These are phyloP conservation scores for Mustelus asterias DNA, from an alignment of 2,113 vertebrate species.

Conservation along the genomic window DNA sequence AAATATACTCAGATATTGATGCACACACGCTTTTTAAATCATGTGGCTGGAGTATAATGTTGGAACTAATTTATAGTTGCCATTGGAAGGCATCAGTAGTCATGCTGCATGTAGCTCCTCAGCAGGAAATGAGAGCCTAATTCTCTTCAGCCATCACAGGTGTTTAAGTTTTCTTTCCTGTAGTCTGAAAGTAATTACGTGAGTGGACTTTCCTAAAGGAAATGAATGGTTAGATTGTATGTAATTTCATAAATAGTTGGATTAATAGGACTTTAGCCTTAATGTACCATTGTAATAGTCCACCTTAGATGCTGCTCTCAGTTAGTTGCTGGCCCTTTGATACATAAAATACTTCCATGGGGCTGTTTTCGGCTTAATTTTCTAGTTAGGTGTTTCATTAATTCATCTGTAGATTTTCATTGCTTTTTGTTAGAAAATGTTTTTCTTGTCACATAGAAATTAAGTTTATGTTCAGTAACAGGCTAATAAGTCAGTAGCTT, in stretches of 20 bases:
- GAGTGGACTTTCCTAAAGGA: background rate
- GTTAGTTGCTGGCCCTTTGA: background rate
- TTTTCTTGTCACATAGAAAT: conserved; percentile 61
- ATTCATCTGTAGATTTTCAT: conserved; percentile 52
- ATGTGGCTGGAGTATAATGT: background rate
- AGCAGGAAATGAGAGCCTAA: background rate
- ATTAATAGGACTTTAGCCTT: conserved; percentile 2
- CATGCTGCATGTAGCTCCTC: background rate
- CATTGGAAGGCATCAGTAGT: background rate
- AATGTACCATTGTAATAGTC: conserved; percentile 56
- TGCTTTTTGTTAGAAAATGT: conserved; percentile 54
- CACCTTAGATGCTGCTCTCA: conserved; percentile 48
- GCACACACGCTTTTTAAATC: background rate
- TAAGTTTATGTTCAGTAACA: conserved; percentile 70
- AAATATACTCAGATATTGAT: conserved; percentile 9
- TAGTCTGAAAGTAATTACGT: background rate
- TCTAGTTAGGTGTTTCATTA: conserved; percentile 51
- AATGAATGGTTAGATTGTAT: background rate
- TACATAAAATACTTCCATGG: conserved; percentile 47
- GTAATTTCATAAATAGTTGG: background rate
- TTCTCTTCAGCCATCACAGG: conserved; percentile 7
- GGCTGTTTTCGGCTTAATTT: conserved; percentile 41
- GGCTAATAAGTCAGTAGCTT: conserved; percentile 78
- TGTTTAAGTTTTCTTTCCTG: conserved; percentile 9
- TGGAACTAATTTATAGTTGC: background rate